Conservation (phyloP, 2,888 invertebrate species). For the Caenorhabditis angaria region DNA sequence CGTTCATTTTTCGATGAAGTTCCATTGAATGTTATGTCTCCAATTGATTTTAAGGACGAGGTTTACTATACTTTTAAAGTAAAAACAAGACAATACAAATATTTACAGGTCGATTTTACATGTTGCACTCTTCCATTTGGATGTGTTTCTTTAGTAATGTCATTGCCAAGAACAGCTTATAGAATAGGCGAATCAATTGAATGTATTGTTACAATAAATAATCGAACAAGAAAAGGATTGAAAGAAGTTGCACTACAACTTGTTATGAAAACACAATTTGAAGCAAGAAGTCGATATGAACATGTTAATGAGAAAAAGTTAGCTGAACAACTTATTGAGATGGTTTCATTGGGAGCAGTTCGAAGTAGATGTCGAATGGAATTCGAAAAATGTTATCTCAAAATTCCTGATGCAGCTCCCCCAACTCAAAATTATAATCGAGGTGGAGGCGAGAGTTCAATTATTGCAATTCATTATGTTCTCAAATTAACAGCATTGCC, state of each 20-base stretch:
- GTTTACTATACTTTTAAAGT: conserved; percentile 19
- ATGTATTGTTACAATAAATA: conserved; percentile 58
- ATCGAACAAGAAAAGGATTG: conserved; percentile 64
- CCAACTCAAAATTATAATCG: conserved; percentile 59
- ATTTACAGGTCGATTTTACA: conserved; percentile 66
- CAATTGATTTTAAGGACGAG: conserved; percentile 66
- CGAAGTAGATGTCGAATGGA: conserved; percentile 56
- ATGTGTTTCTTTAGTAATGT: conserved; percentile 63
- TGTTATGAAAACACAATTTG: conserved; percentile 67
- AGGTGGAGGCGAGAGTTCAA: conserved; percentile 49
- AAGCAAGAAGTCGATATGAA: conserved; percentile 62
- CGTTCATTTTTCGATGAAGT: conserved; percentile 68
- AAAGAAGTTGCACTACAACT: conserved; percentile 64
- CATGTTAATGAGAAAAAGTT: conserved; percentile 70
- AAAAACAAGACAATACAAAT: too few species aligned
- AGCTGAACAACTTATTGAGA: conserved; percentile 63
- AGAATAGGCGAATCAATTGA: conserved; percentile 66
- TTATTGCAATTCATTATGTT: conserved; percentile 68
- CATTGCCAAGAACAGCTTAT: conserved; percentile 65
- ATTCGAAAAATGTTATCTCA: conserved; percentile 56
- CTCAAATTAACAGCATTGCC: conserved; percentile 64
- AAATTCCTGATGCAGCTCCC: conserved; percentile 63
- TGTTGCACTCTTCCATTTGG: conserved; percentile 70
- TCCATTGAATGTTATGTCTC: conserved; percentile 62
- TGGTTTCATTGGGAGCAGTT: conserved; percentile 61